Base-by-base conservation (phyloP, 23 tunicate species). In the Phallusia fumigata region DNA sequence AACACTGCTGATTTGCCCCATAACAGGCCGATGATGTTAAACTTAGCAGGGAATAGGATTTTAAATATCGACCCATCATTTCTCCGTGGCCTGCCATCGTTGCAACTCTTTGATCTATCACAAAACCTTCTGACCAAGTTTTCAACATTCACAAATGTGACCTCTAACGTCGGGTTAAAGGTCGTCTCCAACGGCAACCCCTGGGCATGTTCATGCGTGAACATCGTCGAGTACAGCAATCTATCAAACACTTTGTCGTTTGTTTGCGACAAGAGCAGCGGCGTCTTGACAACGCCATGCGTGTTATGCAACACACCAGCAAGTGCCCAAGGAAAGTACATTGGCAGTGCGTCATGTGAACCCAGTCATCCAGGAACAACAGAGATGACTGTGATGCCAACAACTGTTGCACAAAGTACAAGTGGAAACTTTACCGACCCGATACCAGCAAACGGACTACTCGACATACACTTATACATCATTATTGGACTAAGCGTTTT, bases 161-260 rank as follows among this genome's bases (percentile, higher is more conserved):
- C 47, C 19, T 77, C 81, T 13, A 36, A 77, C 28, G 13, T 35
- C 52, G 45, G 47, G 26, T 77, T 77, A 64, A 51, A 32, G 73
- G 65, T 81, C 65, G 6, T 35, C 19, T 73, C 77, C 12, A 65
- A 33, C 10, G 76, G 76, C 52, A 81, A 81, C 76, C 84, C 84
- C 10, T 81, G 84, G 84, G 34, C 65, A 6, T 81, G 84, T 75
- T 0, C 52, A 10, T 81, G 84, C 52, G 24, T 6, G 6, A 58
- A 58, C 69, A 24, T 58, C 5, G 28, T 24, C 69, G 15, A 22
- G 5, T 58, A 21, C 16, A 13, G 28, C 26, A 58, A 58, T 21
- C 28, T 58, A 58, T 21, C 69, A 1, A 58, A 24, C 69, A 21
- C 3, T 22, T 11, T 58, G 3, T 58, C 69, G 28, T 58, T 58